Percentiles rank a stretch among this genome's conserved stretches.
Conservation (phyloP, 2,797 vertebrate species). For the Chromobotia macracanthus region DNA sequence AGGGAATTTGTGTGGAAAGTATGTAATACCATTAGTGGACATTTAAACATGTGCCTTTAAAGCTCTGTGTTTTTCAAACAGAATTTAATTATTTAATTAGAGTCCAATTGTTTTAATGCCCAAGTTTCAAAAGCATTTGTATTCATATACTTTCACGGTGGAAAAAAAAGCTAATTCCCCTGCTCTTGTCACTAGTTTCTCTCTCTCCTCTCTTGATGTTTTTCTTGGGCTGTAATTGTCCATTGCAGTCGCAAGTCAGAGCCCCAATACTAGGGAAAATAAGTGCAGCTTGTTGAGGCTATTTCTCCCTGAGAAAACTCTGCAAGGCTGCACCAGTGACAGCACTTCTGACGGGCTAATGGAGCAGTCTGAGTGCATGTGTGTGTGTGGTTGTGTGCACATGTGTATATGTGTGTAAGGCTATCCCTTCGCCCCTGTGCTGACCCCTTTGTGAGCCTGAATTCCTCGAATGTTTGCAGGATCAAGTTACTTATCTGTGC, state of each 20-base stretch:
- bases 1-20: neutral
- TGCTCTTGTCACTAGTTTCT: constrained; percentile 13
- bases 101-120: constrained; percentile 37
- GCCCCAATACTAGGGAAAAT: constrained; percentile 6
- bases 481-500: constrained; percentile 77
- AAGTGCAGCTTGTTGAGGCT: constrained; percentile 36
- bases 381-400: constrained; percentile 66
- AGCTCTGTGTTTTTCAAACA: constrained; percentile 2
- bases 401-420: constrained; percentile 67
- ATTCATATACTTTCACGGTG: constrained; percentile 13
- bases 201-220: constrained; percentile 10
- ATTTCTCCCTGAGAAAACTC: constrained; percentile 52
- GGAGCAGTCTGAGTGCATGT: constrained; percentile 72
- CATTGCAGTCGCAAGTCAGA: constrained; percentile 34
- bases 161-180: neutral
- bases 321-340: constrained; percentile 66
- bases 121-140: constrained; percentile 1
- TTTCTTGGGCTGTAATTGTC: constrained; percentile 42
- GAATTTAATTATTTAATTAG: constrained; percentile 13
- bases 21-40: constrained; percentile 25
- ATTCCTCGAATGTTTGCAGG: constrained; percentile 79
- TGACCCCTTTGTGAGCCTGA: constrained; percentile 80
- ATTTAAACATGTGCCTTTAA: constrained; percentile 22
- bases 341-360: constrained; percentile 71
- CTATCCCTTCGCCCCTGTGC: constrained; percentile 79